phyloP scores from a whole-genome alignment of 2,888 invertebrate species.

The Troides aeacus region DNA sequence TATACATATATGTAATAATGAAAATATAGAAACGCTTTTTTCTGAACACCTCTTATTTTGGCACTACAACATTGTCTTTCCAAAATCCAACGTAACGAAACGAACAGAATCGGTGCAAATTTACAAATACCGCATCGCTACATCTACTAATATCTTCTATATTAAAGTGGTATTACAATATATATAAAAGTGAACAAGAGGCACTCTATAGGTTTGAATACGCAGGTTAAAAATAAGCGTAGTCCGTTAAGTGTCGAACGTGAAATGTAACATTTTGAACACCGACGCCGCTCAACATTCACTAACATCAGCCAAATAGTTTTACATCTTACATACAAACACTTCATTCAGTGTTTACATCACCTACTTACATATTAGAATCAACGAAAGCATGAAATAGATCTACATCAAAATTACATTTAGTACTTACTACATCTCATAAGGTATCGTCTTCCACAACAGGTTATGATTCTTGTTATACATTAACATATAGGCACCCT shows the following conservation, averaged over 20 bases:
- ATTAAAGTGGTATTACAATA: conserved; percentile 72
- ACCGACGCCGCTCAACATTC: conserved; percentile 50
- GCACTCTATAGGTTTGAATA: conserved; percentile 79
- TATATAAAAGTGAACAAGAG: conserved; percentile 81
- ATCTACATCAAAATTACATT: conserved; percentile 61
- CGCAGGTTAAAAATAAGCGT: conserved; percentile 77
- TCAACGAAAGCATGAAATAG: conserved; percentile 46
- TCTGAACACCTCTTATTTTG: conserved; percentile 45
- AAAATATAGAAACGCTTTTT: conserved; percentile 9
- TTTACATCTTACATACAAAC: conserved; percentile 42
- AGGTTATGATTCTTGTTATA: conserved; percentile 55
- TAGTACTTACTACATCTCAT: conserved; percentile 65
- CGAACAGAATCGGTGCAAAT: conserved; percentile 57
- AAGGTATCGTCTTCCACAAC: conserved; percentile 77
- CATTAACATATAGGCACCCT: conserved; percentile 55
- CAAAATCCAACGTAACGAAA: conserved; percentile 45
- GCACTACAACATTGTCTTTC: conserved; percentile 66
- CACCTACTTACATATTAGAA: conserved; percentile 46
- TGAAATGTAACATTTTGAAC: conserved; percentile 49
- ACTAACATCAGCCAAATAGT: conserved; percentile 50
- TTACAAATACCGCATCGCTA: conserved; percentile 53
- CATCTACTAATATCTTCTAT: conserved; percentile 62
- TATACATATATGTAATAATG: background rate
- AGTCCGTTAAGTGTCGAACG: conserved; percentile 71
- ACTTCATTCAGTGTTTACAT: conserved; percentile 39